phyloP scores from a whole-genome alignment of 2,888 invertebrate species.

The Cantharis rufa region DNA sequence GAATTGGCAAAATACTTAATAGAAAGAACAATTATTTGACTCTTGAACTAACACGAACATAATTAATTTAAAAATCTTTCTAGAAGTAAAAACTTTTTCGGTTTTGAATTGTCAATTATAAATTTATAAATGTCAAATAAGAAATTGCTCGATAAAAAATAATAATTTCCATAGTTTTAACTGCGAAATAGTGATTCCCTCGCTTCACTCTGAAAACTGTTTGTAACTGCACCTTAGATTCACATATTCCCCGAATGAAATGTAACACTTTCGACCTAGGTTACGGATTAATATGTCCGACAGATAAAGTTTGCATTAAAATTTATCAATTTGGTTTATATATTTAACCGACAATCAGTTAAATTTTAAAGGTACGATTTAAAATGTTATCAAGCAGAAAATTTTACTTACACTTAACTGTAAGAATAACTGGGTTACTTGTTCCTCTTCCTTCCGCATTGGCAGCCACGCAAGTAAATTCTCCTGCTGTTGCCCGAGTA shows the following conservation, averaged over 20 bases:
- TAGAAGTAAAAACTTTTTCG: background rate
- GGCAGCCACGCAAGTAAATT: constrained; percentile 84
- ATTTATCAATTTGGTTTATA: background rate
- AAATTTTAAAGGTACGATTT: background rate
- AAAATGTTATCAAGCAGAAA: background rate
- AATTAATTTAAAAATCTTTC: background rate
- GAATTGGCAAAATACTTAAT: background rate
- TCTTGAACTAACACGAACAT: background rate
- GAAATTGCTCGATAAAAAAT: background rate
- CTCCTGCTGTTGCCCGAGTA: constrained; percentile 80
- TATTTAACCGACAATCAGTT: background rate
- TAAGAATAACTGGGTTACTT: constrained; percentile 71
- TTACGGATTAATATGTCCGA: background rate
- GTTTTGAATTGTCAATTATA: background rate
- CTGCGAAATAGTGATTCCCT: background rate
- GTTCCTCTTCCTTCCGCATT: constrained; percentile 83
- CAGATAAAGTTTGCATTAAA: background rate
- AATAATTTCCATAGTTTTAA: background rate
- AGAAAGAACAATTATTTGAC: background rate
- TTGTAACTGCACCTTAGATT: background rate
- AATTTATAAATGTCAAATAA: background rate
- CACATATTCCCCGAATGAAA: background rate
- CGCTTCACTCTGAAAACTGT: background rate
- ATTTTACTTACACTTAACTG: constrained; percentile 70
- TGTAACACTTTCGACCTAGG: background rate